Conservation (phyloP, 2,113 vertebrate genomes). For the Psephotus haematonotus region DNA sequence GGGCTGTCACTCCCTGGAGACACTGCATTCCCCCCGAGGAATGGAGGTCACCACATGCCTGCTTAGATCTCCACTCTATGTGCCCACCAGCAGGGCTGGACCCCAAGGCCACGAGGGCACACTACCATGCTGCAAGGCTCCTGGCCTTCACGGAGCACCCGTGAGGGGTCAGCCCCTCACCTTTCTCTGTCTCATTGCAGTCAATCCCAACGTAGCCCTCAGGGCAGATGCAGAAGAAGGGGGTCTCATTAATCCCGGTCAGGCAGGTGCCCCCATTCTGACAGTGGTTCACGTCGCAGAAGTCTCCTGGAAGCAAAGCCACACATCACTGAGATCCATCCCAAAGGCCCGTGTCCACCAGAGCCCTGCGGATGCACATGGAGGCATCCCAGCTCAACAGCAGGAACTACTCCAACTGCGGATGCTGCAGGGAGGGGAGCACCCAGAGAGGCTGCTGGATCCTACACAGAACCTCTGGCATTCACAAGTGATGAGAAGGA, state of each 20-base stretch:
- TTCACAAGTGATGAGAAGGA: background rate
- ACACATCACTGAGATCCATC: background rate
- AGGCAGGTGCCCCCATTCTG: conserved; percentile 91
- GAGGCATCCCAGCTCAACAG: background rate
- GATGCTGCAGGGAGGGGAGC: background rate
- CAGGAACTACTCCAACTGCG: background rate
- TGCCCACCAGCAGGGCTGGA: background rate
- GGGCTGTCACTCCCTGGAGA: background rate
- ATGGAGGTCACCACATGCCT: background rate
- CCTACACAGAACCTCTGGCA: accelerated
- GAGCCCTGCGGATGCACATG: accelerated
- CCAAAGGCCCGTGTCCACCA: background rate
- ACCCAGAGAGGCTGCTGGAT: background rate
- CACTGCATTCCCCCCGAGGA: accelerated
- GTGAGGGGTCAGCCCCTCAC: conserved; percentile 59
- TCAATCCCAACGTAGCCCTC: conserved; percentile 87
- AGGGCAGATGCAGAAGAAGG: conserved; percentile 88
- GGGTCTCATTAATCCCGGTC: conserved; percentile 74
- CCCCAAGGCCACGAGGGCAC: background rate
- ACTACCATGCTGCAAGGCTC: background rate
- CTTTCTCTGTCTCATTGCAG: conserved; percentile 88
- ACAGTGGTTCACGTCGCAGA: conserved; percentile 86
- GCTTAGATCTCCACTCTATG: background rate
- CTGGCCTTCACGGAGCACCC: background rate
- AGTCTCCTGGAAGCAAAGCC: conserved; percentile 79